A percentile compares a stretch with the other conserved stretches of the same genome.
These are phyloP conservation scores for Anguilla pacifica DNA, from an alignment of 2,797 vertebrate species.

Conservation along the genomic window DNA sequence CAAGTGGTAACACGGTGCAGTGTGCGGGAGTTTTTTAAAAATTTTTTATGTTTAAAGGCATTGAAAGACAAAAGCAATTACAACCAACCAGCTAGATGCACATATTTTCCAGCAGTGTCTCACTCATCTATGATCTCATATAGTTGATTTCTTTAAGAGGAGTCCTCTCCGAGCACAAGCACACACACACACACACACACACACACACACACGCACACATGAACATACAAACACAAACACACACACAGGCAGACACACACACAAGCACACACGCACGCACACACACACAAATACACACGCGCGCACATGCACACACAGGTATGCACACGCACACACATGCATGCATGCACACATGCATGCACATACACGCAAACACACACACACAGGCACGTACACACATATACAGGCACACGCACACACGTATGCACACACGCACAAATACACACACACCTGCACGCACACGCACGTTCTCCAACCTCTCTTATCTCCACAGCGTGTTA, in stretches of 20 bases:
- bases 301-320: neutral
- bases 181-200: neutral
- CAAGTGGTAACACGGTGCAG: no score
- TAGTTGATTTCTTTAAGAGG: neutral
- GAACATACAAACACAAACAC: no score
- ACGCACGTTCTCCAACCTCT: neutral
- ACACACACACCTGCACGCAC: neutral
- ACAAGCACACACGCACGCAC: neutral
- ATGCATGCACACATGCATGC: neutral
- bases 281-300: conserved; percentile 1
- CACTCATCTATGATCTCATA: neutral
- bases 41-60: no score
- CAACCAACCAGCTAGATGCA: neutral
- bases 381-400: neutral
- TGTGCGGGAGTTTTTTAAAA: no score
- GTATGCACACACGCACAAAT: neutral
- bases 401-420: neutral
- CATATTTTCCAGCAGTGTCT: neutral
- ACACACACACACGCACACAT: no score
- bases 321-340: conserved; percentile 14
- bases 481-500: neutral
- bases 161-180: no score
- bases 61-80: neutral
- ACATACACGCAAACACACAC: neutral
- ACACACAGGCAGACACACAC: neutral